Evolutionary conservation across 2,888 invertebrate genomes (phyloP), one percentile per base, ranked within the genome.

Genomic region (Drosophila anomalata): DNA sequence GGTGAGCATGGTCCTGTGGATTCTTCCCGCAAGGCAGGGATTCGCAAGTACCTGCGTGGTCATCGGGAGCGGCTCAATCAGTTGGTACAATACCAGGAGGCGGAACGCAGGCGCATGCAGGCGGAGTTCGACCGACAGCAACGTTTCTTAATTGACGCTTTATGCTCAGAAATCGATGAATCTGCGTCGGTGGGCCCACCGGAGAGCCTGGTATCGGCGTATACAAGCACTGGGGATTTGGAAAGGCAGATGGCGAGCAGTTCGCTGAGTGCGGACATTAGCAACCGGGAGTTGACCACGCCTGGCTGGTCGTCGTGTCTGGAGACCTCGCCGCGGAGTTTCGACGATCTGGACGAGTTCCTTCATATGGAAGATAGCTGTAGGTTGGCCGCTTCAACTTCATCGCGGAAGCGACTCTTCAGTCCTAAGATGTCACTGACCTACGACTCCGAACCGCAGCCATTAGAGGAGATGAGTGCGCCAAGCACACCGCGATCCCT

Each of bases 111-210:
- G 50, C 90, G 93, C 26, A 91, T 95, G 75, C 94, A 94, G 78
- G 92, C 94, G 79, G 93, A 94, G 46, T 95, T 95, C 78, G 94
- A 95, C 73, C 93, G 93, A 52, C 95, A 95, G 84, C 94, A 95
- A 82, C 92, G 92, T 69, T 89, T 94, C 63, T 90, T 95, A 1
- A 92, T 94, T 20, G 89, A 91, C 9, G 87, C 91, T 58, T 84
- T 91, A 11, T 83, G 86, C 26, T 73, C 79, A 0, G 85, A 89
- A 50, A 83, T 91, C 62, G 74, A 77, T 63, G 66, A 77, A 6
- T 61, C 83, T 0, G 41, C 29, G 3, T 36, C 36, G 36, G 36
- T 36, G 41, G 41, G 17, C 14, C 20, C 9, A 33, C 68, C 63
- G 0, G 46, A 55, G 6, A 31, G 11, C 9, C 50, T 33, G 26